Base-by-base conservation (phyloP, 2,888 invertebrate species). In the Teleogryllus oceanicus region DNA sequence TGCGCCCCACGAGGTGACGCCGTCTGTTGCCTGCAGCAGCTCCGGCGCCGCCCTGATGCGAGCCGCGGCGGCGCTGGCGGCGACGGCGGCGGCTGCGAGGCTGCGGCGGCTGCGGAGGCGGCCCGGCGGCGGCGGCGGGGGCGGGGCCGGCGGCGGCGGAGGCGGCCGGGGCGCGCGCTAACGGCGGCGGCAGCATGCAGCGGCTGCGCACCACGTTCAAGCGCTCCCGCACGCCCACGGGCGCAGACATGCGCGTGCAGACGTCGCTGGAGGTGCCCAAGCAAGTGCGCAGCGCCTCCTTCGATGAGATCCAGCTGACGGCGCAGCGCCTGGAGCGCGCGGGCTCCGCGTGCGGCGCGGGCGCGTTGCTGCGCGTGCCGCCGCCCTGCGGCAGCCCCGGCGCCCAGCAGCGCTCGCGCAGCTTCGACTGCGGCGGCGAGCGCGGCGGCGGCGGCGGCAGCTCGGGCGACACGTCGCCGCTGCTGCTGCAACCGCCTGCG, bases 181-280 rank as follows among this genome's bases (percentile, higher is more conserved):
- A 10, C 75, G 50, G 78, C 62, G 75, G 18, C 51, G 80, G 50
- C 87, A 37, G 37, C 37, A 93, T 93, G 93, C 92, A 93, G 89
- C 91, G 92, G 87, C 90, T 95, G 90, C 93, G 94, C 87, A 93
- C 94, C 87, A 95, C 95, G 83, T 94, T 95, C 90, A 94, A 93
- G 89, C 92, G 95, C 86, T 95, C 95, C 87, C 92, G 93, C 85
- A 95, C 95, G 84, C 95, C 95, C 83, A 96, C 95, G 83, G 94
- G 95, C 84, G 93, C 94, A 86, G 95, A 96, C 89, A 95, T 95
- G 95, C 95, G 95, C 90, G 94, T 94, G 84, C 95, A 95, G 87
- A 95, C 94, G 88, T 95, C 95, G 88, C 92, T 96, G 85, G 96
- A 96, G 87, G 95, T 96, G 85, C 96, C 96, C 83, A 94, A 94